phyloP scores from a whole-genome alignment of 2,797 vertebrate genomes.

The Oryzias sinensis region DNA sequence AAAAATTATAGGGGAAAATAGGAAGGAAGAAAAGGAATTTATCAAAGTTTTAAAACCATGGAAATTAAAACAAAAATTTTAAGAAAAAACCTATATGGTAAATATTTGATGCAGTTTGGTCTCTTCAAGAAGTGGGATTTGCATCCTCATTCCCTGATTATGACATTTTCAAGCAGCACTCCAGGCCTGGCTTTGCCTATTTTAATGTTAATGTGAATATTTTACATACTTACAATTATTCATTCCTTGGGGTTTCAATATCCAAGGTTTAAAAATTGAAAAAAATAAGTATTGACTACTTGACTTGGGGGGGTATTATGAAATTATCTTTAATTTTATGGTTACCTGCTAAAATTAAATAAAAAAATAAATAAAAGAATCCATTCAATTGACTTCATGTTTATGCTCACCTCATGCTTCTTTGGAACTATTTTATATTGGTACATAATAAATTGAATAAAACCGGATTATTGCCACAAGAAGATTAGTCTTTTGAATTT shows the following conservation, averaged over 20 bases:
- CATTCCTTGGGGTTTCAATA: slow-evolving; percentile 33
- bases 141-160: slow-evolving; percentile 64
- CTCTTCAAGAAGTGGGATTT: slow-evolving; percentile 63
- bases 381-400: not conserved
- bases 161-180: slow-evolving; percentile 58
- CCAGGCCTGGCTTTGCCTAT: slow-evolving; percentile 47
- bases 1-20: slow-evolving; percentile 15
- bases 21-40: slow-evolving; percentile 24
- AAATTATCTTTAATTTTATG: slow-evolving; percentile 1
- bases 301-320: slow-evolving; percentile 14
- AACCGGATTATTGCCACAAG: not conserved
- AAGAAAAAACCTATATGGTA: slow-evolving; percentile 52
- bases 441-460: not conserved
- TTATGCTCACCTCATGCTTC: not conserved
- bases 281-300: not conserved
- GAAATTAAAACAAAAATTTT: slow-evolving; percentile 12
- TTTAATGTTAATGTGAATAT: slow-evolving; percentile 55
- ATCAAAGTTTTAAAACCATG: slow-evolving; percentile 45
- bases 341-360: not conserved
- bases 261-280: slow-evolving; percentile 30
- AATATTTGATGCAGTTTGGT: slow-evolving; percentile 63
- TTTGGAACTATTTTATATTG: not conserved
- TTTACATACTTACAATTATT: slow-evolving; percentile 39
- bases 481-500: no score
- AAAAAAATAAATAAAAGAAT: no score